Base-by-base conservation (phyloP, 2,113 vertebrate genomes). In the Crotalus horridus region DNA sequence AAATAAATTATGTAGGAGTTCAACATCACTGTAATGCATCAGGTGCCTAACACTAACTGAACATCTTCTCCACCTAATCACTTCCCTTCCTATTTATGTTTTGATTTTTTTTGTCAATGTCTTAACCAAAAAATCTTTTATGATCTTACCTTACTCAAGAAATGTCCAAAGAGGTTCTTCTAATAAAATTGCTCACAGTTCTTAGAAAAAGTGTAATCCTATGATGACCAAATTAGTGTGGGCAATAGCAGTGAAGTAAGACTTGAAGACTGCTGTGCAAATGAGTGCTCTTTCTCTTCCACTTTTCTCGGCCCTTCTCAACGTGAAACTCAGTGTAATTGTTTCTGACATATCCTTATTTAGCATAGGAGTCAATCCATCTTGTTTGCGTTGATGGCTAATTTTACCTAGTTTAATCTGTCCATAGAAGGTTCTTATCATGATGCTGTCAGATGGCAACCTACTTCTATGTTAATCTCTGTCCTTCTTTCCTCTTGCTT, bases 361-460 rank as follows among this genome's bases (percentile, higher is more conserved):
- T 91, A 87, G 43, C 53, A 87, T 43, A 89, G 88, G 61, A 89
- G 89, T 94, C 96, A 96, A 96, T 96, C 95, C 91, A 87, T 26
- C 92, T 96, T 96, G 89, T 95, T 95, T 95, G 89, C 59, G 1
- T 95, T 46, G 0, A 94, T 93, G 94, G 94, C 89, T 97, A 97
- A 97, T 97, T 97, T 96, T 96, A 96, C 89, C 89, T 96, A 96
- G 96, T 95, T 51, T 89, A 89, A 91, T 91, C 90, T 89, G 93
- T 89, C 43, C 56, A 0, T 0, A 0, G 56, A 96, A 97, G 93
- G 85, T 91, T 58, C 88, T 97, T 96, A 96, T 92, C 88, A 86
- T 56, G 43, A 17, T 95, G 95, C 89, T 94, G 4, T 96, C 97
- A 96, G 39, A 87, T 92, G 94, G 96, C 94, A 95, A 92, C 91